Conservation (phyloP, 23 tunicate genomes). For the Oikopleura dioica region DNA sequence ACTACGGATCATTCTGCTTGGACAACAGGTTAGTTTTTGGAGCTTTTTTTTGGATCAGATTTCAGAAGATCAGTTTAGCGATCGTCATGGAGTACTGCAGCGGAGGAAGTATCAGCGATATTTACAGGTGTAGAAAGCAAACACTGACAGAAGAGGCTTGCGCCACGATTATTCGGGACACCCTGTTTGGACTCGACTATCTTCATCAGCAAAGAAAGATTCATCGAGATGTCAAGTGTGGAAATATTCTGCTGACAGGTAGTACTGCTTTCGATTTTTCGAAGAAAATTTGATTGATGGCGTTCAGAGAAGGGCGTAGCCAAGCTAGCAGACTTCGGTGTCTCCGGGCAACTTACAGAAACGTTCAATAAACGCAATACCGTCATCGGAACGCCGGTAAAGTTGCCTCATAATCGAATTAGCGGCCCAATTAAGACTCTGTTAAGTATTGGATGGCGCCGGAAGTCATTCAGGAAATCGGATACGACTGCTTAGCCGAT, state of each 20-base stretch:
- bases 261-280: no score
- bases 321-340: conserved; percentile 97
- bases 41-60: not conserved
- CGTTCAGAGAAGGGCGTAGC: conserved; percentile 55
- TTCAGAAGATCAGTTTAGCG: conserved; percentile 58
- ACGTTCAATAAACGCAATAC: conserved; percentile 95
- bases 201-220: conserved; percentile 75
- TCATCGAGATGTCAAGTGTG: conserved; percentile 94
- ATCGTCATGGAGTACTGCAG: conserved; percentile 98
- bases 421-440: not conserved
- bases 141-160: conserved; percentile 69
- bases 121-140: conserved; percentile 46
- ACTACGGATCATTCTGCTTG: conserved; percentile 66
- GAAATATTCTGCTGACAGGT: conserved; percentile 65
- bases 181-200: conserved; percentile 72
- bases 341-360: conserved; percentile 89
- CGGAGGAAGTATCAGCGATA: conserved; percentile 82
- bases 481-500: conserved; percentile 93
- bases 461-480: conserved; percentile 90
- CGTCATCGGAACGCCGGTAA: conserved; percentile 10
- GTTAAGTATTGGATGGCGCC: conserved; percentile 93
- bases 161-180: conserved; percentile 53
- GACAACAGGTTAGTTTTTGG: not conserved
- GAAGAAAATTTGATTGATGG: no score
- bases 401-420: not conserved